These are phyloP conservation scores for Eilema caniola DNA, from an alignment of 2,888 invertebrate species.

Conservation along the genomic window DNA sequence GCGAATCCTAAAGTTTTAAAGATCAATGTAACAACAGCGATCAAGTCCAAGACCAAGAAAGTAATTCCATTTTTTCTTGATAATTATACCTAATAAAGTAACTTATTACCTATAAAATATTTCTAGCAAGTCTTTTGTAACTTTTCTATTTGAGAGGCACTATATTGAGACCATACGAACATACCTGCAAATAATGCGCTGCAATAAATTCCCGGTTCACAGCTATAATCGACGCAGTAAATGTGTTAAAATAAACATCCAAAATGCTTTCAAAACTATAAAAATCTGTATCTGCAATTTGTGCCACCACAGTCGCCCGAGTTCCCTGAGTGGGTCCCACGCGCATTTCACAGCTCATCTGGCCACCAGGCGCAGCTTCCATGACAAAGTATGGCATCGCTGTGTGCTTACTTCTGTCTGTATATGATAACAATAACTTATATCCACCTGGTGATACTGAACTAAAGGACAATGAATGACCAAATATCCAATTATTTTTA, in stretches of 20 bases:
- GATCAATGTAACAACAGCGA: too few relatives aligned
- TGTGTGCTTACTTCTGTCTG: slow-evolving; percentile 66
- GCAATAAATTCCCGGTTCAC: slow-evolving; percentile 82
- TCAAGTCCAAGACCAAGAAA: too few relatives aligned
- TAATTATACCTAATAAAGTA: too few relatives aligned
- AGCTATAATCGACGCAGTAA: slow-evolving; percentile 78
- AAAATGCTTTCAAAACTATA: slow-evolving; percentile 80
- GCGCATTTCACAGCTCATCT: slow-evolving; percentile 79
- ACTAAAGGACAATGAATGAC: slow-evolving; percentile 79
- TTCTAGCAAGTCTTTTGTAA: too few relatives aligned
- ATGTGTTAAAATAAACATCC: slow-evolving; percentile 74
- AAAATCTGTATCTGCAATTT: slow-evolving; percentile 75
- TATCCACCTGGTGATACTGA: slow-evolving; percentile 83
- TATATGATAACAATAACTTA: slow-evolving; percentile 75
- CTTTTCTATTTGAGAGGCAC: background rate
- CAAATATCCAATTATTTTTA: slow-evolving; percentile 73
- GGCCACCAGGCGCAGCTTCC: slow-evolving; percentile 83
- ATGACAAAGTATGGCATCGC: slow-evolving; percentile 79
- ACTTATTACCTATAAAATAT: too few relatives aligned
- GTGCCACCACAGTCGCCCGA: slow-evolving; percentile 76
- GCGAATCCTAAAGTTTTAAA: too few relatives aligned
- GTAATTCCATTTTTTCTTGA: too few relatives aligned
- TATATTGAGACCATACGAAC: too few relatives aligned
- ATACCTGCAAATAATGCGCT: slow-evolving; percentile 78
- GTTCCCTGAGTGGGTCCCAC: slow-evolving; percentile 72